A percentile compares a stretch with the other conserved stretches of the same genome.
Evolutionary conservation across 1,140 invertebrate genomes (phyloP).

Genomic region (Drosophila athabasca): DNA sequence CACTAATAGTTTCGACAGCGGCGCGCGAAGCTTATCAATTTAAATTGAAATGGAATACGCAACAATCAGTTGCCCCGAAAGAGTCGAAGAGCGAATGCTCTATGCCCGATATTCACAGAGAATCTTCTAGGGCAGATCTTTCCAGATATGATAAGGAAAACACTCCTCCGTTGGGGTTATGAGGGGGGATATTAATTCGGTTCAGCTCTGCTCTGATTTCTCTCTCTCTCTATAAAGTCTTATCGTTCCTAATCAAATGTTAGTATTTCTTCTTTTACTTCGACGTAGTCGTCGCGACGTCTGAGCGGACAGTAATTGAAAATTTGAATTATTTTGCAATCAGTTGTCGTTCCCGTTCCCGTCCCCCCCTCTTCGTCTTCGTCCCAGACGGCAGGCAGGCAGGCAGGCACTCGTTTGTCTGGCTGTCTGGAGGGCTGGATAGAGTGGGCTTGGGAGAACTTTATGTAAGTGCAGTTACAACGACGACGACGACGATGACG

Average conservation of each 20-base stretch:
- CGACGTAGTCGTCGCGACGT: slow-evolving; percentile 64
- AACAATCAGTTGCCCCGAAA: slow-evolving; percentile 18
- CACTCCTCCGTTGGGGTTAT: too few relatives aligned
- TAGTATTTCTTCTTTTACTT: slow-evolving; percentile 38
- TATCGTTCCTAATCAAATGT: slow-evolving; percentile 60
- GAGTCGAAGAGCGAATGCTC: slow-evolving; percentile 42
- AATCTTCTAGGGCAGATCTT: neutral
- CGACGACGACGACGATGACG: neutral
- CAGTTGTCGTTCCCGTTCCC: slow-evolving; percentile 40
- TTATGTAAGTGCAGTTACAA: slow-evolving; percentile 69
- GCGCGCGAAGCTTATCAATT: slow-evolving; percentile 73
- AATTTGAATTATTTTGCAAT: slow-evolving; percentile 80
- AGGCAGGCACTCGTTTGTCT: neutral
- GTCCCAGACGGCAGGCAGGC: slow-evolving; percentile 6
- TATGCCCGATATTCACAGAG: too few relatives aligned
- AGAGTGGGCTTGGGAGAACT: slow-evolving; percentile 24
- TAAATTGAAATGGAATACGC: slow-evolving; percentile 73
- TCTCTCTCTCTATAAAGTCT: slow-evolving; percentile 4
- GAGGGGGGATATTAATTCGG: too few relatives aligned
- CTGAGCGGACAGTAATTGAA: slow-evolving; percentile 68
- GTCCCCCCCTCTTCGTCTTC: neutral
- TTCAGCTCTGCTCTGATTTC: neutral
- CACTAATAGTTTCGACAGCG: slow-evolving; percentile 69
- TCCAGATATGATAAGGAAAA: neutral
- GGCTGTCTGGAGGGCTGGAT: neutral